Conservation (phyloP, 2,888 invertebrate species). For the Cephalotes varians region DNA sequence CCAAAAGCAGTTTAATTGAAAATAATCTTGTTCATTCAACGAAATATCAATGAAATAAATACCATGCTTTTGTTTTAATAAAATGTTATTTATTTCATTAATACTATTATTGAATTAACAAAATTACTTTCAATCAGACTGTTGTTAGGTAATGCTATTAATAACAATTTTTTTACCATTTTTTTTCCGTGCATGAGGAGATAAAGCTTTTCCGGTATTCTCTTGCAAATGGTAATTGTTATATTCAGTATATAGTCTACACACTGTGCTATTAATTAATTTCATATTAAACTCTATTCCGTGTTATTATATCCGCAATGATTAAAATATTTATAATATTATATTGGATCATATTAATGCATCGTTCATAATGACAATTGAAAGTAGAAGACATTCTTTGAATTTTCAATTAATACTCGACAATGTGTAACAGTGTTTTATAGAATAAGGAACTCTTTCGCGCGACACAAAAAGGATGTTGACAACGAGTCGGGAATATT, state of each 20-base stretch:
- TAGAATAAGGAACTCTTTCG: background rate
- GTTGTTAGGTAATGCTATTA: too few relatives aligned
- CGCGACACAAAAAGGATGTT: constrained; percentile 11
- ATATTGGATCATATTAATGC: background rate
- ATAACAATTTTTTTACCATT: too few relatives aligned
- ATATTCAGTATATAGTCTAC: too few relatives aligned
- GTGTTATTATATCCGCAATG: background rate
- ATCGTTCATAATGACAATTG: background rate
- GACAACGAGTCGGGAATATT: constrained; percentile 31
- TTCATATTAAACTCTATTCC: background rate
- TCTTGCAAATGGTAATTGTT: background rate
- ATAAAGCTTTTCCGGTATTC: constrained; percentile 4
- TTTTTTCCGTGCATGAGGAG: too few relatives aligned
- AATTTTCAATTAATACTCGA: constrained; percentile 4
- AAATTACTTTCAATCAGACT: too few relatives aligned
- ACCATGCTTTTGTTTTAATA: too few relatives aligned
- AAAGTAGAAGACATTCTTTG: background rate
- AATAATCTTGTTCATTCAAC: too few relatives aligned
- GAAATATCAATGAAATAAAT: too few relatives aligned
- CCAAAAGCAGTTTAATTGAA: too few relatives aligned
- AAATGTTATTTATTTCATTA: too few relatives aligned
- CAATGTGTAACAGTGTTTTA: background rate
- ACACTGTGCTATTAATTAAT: constrained; percentile 21
- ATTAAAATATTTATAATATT: constrained; percentile 24
- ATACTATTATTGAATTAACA: too few relatives aligned